A percentile compares a stretch with the other conserved stretches of the same genome.
Conservation (phyloP, 2,797 vertebrate genomes). For the Schizothorax lantsangensis region DNA sequence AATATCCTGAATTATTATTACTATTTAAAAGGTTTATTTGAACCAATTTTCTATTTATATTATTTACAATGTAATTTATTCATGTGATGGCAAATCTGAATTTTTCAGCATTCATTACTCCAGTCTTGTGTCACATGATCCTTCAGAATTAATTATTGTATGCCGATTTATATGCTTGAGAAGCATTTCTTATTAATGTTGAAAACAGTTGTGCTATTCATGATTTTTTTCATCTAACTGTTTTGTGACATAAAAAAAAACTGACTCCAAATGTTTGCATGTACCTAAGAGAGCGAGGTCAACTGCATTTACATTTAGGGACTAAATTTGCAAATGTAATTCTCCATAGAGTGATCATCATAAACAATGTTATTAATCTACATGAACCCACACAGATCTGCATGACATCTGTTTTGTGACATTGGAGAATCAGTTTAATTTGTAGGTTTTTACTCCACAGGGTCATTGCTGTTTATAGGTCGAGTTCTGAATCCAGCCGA, state of each 20-base stretch:
- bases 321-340: neutral
- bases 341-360: neutral
- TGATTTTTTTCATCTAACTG: too few relatives aligned
- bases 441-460: constrained; percentile 68
- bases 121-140: too few relatives aligned
- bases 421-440: neutral
- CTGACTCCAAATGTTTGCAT: neutral
- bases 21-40: too few relatives aligned
- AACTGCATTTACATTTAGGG: neutral
- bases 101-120: neutral
- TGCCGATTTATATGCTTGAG: neutral
- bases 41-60: too few relatives aligned
- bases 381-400: neutral
- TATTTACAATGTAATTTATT: neutral
- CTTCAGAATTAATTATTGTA: neutral
- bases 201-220: neutral
- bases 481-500: constrained; percentile 86
- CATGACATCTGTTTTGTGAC: neutral
- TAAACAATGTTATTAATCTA: neutral
- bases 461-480: constrained; percentile 88
- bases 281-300: neutral
- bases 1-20: neutral
- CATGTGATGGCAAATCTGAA: neutral
- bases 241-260: neutral
- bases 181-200: neutral